A percentile compares a stretch with the other conserved stretches of the same genome.
phyloP scores from a whole-genome alignment of 2,888 invertebrate species.

The Drosophila diplacantha region DNA sequence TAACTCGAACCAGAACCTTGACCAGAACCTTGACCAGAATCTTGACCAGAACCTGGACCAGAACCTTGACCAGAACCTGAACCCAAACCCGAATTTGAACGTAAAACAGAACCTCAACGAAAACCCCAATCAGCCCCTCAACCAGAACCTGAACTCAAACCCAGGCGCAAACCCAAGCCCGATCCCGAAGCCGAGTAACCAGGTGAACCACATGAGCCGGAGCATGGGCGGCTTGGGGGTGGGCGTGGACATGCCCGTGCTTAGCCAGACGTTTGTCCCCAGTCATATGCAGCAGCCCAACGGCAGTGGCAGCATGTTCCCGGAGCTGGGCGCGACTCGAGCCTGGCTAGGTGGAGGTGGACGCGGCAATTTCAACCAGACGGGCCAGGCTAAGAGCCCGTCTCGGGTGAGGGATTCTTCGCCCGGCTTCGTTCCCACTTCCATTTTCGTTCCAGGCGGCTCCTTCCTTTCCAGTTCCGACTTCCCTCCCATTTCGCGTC shows the following conservation, averaged over 20 bases:
- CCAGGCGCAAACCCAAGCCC: too few species aligned
- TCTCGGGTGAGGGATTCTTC: not conserved
- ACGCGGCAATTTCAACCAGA: not conserved
- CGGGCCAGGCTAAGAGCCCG: not conserved
- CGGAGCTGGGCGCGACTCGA: too few species aligned
- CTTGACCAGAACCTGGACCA: too few species aligned
- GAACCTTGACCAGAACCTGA: not conserved
- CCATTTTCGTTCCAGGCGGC: not conserved
- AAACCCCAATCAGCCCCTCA: too few species aligned
- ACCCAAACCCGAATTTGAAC: too few species aligned
- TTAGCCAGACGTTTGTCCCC: not conserved
- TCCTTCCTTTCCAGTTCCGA: not conserved
- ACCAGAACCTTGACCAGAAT: not conserved
- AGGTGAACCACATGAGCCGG: not conserved
- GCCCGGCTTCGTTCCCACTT: not conserved
- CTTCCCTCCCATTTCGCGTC: not conserved
- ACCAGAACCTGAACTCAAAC: not conserved
- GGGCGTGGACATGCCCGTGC: not conserved
- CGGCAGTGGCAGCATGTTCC: not conserved
- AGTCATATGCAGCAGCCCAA: conserved; percentile 1
- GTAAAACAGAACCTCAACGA: not conserved
- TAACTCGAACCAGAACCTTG: not conserved
- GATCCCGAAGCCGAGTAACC: not conserved
- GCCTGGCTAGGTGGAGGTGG: not conserved
- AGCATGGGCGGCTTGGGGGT: not conserved